These are phyloP conservation scores for Ceyx cyanopectus DNA, from an alignment of 2,113 vertebrate genomes.

Conservation along the genomic window DNA sequence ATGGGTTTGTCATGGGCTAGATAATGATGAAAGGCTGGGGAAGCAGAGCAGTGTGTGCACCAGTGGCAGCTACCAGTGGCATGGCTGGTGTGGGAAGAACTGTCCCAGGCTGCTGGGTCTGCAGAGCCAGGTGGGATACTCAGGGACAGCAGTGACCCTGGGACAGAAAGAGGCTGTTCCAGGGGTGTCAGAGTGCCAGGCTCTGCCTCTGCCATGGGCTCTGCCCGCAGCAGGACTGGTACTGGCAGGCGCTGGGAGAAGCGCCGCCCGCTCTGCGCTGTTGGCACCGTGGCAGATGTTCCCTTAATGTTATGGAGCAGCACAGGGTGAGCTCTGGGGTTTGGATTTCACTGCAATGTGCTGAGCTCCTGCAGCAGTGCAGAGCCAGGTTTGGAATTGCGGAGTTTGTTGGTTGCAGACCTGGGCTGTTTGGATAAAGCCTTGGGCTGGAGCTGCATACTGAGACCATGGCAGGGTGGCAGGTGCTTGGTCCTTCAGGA, in stretches of 20 bases:
- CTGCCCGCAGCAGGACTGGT: background rate
- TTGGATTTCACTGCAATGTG: background rate
- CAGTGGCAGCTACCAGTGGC: accelerated
- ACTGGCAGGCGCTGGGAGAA: accelerated
- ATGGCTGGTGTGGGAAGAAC: background rate
- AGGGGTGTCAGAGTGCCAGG: accelerated
- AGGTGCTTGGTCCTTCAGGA: background rate
- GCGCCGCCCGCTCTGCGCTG: accelerated
- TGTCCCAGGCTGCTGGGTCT: background rate
- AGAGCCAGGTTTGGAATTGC: background rate
- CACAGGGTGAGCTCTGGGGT: accelerated
- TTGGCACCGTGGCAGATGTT: background rate
- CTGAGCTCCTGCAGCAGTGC: background rate
- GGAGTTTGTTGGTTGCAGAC: background rate
- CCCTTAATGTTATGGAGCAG: background rate
- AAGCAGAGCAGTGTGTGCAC: background rate
- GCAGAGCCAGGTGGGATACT: background rate
- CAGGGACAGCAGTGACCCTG: background rate
- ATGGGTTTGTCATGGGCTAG: background rate
- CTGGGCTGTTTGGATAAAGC: background rate
- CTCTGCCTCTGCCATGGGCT: background rate
- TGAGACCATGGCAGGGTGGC: accelerated
- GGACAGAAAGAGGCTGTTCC: background rate
- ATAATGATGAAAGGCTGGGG: background rate
- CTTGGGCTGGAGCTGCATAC: accelerated